Conservation (phyloP, 2,888 invertebrate genomes). For the Polydrusus pterygomalis region DNA sequence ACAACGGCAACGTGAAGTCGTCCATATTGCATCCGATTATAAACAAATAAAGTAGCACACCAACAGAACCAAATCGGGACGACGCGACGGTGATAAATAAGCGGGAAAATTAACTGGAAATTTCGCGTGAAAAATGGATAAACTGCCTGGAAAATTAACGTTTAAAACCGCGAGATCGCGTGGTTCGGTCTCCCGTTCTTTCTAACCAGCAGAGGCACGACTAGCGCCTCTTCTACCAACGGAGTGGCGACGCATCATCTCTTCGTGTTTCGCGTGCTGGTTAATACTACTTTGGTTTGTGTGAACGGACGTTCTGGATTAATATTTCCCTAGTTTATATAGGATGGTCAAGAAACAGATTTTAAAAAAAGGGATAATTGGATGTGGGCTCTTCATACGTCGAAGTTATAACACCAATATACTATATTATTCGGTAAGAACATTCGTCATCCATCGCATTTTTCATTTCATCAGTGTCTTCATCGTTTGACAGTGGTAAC, state of each 20-base stretch:
- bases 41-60: conserved; percentile 16
- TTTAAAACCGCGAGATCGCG: conserved; percentile 30
- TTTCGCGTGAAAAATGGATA: conserved; percentile 21
- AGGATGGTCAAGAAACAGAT: not conserved
- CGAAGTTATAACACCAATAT: too few species aligned
- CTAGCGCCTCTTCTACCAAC: conserved; percentile 22
- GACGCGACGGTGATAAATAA: not conserved
- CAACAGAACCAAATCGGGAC: conserved; percentile 18
- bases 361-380: too few species aligned
- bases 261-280: conserved; percentile 58
- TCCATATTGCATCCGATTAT: conserved; percentile 21
- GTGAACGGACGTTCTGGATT: conserved; percentile 24
- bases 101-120: conserved; percentile 1
- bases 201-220: conserved; percentile 14
- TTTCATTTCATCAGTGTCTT: too few species aligned
- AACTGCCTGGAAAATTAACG: conserved; percentile 13
- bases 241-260: conserved; percentile 34
- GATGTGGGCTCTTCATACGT: too few species aligned
- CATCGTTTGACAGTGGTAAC: too few species aligned
- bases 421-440: too few species aligned
- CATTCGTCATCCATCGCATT: too few species aligned
- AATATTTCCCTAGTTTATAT: conserved; percentile 11
- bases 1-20: conserved; percentile 3
- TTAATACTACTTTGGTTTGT: conserved; percentile 58
- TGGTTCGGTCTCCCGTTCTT: conserved; percentile 13